These are phyloP conservation scores for Camptogramma bilineatum DNA, from an alignment of 2,888 invertebrate species.

Conservation along the genomic window DNA sequence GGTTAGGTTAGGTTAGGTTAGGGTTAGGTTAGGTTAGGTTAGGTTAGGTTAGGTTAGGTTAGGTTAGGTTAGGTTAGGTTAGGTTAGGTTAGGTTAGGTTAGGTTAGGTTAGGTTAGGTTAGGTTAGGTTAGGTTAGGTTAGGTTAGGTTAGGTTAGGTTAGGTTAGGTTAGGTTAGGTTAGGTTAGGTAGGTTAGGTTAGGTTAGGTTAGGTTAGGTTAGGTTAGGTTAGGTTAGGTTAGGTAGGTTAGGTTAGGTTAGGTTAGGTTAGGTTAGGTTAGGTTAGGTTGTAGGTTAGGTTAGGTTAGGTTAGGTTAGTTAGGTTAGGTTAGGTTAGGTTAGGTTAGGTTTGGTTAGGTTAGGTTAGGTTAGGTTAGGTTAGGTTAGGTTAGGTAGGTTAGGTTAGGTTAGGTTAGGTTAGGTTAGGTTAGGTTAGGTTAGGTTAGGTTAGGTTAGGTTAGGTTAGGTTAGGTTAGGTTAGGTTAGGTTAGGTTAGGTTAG, in stretches of 20 bases:
- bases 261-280: slow-evolving; percentile 22
- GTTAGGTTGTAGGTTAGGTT: slow-evolving; percentile 22
- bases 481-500: no score
- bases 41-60: slow-evolving; percentile 22
- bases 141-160: slow-evolving; percentile 22
- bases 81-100: slow-evolving; percentile 22
- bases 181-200: no score
- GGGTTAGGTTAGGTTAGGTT: slow-evolving; percentile 15
- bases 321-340: slow-evolving; percentile 22
- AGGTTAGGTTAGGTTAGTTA: slow-evolving; percentile 22
- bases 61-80: slow-evolving; percentile 22
- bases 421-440: slow-evolving; percentile 17
- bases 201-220: no score
- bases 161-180: slow-evolving; percentile 22
- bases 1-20: slow-evolving; percentile 24
- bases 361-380: slow-evolving; percentile 22
- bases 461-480: slow-evolving; percentile 20
- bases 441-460: slow-evolving; percentile 22
- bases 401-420: slow-evolving; percentile 18
- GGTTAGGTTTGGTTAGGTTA: slow-evolving; percentile 21
- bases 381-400: no score
- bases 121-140: slow-evolving; percentile 22
- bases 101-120: slow-evolving; percentile 22
- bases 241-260: no score
- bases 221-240: no score